phyloP scores from a whole-genome alignment of 1,140 invertebrate genomes.

The Popillia japonica region DNA sequence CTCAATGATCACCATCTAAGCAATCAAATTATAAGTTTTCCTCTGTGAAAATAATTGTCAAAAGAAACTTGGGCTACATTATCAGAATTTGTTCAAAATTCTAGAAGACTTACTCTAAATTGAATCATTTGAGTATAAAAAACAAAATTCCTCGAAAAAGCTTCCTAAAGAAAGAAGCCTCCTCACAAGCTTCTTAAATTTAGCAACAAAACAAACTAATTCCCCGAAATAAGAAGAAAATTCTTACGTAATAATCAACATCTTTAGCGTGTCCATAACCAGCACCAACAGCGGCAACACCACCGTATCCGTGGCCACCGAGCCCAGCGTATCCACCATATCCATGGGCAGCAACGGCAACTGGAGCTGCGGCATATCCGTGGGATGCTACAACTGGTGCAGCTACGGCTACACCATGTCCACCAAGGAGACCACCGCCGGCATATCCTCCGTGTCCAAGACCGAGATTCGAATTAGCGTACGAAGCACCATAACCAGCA shows the following conservation, averaged over 20 bases:
- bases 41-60: no score
- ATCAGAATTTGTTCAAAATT: no score
- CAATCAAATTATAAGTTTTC: no score
- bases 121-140: no score
- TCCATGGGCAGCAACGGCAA: not conserved
- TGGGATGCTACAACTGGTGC: not conserved
- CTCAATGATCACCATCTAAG: no score
- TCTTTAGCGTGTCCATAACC: slow-evolving; percentile 9
- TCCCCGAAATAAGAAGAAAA: not conserved
- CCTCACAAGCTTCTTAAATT: no score
- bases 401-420: not conserved
- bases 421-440: not conserved
- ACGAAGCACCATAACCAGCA: not conserved
- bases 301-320: not conserved
- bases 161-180: no score
- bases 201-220: no score
- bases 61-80: no score
- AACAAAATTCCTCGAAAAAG: no score
- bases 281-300: slow-evolving; percentile 7
- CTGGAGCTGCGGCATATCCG: not conserved
- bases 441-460: slow-evolving; percentile 1
- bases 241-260: slow-evolving; percentile 24
- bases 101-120: no score
- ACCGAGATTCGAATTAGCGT: not conserved
- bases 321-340: not conserved